Evolutionary conservation across 1,140 invertebrate genomes (phyloP), one percentile per base, ranked within the genome.

Genomic region (Acromyrmex charruanus): DNA sequence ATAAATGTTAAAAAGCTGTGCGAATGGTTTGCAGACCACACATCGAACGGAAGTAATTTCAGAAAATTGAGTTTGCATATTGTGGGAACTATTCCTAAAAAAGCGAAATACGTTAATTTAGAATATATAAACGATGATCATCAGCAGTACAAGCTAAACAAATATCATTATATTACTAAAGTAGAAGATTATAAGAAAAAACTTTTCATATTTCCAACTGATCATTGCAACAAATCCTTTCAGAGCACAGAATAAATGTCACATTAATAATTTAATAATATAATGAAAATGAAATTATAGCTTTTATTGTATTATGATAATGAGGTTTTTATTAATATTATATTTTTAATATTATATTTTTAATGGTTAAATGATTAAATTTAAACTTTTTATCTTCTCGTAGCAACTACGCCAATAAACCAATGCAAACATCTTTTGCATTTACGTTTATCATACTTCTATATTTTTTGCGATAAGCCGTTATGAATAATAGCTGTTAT

Each of bases 21-120:
- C 74, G 93, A 95, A 4, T 98, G 97, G 96, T 96, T 97, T 5
- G 91, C 96, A 0, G 93, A 96, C 3, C 96, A 97, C 89, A 96
- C 96, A 58, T 74, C 93, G 0, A 95, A 95, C n/a, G 96, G 96
- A 0, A 96, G 94, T 44, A 96, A 96, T 53, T 96, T 96, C 71
- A 96, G 96, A 68, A 98, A 98, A 93, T 91, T 98, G 3, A 97
- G 96, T n/a, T 93, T 97, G 9, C 97, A 98, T 92, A 96, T 95
- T 3, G 87, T 94, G 28, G 95, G 94, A 39, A 88, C 25, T 35
- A 25, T 21, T 68, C 49, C 85, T 53, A 65, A 21, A 6, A 82
- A 77, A 18, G n/a, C 63, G 0, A 85, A 93, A 18, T 92, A 92
- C 84, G 59, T 82, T 85, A 51, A 72, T 1, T 75, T 95, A 7